These are phyloP conservation scores for Eclectus roratus DNA, from an alignment of 2,113 vertebrate species.

Conservation along the genomic window DNA sequence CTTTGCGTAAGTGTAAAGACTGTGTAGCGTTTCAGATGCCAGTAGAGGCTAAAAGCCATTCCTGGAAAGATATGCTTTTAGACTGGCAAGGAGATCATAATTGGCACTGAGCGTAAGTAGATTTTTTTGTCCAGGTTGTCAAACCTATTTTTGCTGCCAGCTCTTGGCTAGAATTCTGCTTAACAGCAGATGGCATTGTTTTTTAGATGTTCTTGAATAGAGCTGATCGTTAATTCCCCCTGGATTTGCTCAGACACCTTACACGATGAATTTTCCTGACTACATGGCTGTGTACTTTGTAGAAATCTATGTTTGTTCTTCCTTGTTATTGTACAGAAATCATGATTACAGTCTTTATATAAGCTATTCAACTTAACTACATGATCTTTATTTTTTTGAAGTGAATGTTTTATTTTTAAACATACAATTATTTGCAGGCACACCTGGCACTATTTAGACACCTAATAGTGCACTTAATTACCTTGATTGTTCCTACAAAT, in stretches of 20 bases:
- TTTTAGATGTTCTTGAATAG: slow-evolving; percentile 53
- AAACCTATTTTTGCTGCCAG: slow-evolving; percentile 39
- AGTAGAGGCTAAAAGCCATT: slow-evolving; percentile 4
- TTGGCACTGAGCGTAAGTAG: slow-evolving; percentile 31
- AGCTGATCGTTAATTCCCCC: slow-evolving; percentile 32
- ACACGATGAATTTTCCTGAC: slow-evolving; percentile 1
- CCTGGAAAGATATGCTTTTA: slow-evolving; percentile 42
- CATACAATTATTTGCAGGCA: neutral
- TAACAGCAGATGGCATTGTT: slow-evolving; percentile 65
- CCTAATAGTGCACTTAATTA: neutral
- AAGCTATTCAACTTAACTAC: neutral
- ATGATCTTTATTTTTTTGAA: neutral
- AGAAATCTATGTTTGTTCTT: neutral
- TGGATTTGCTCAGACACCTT: slow-evolving; percentile 18
- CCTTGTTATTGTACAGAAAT: neutral
- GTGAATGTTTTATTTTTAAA: neutral
- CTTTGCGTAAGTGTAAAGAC: neutral
- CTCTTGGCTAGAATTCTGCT: slow-evolving; percentile 52
- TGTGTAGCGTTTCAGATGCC: neutral
- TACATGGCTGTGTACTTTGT: neutral
- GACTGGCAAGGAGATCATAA: slow-evolving; percentile 35
- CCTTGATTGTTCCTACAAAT: neutral
- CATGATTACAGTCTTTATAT: neutral
- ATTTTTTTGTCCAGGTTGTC: slow-evolving; percentile 57
- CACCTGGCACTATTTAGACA: neutral